Percentiles rank a stretch among this genome's conserved stretches.
phyloP scores from a whole-genome alignment of 2,888 invertebrate species.

The Phortica magna region DNA sequence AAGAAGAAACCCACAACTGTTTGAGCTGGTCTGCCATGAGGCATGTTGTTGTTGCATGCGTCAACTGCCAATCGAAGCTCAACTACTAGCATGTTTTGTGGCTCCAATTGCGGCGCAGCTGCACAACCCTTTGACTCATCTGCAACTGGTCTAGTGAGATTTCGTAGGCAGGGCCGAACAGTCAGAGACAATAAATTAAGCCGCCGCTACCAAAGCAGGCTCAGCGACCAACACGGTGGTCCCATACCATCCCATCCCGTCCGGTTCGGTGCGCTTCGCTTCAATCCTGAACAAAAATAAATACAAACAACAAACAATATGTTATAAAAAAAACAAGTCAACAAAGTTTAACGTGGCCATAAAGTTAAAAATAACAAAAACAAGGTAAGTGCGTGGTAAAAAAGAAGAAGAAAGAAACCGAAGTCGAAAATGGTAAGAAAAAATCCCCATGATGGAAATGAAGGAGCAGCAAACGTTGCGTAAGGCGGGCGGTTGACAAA shows the following conservation, averaged over 20 bases:
- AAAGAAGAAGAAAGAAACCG: background rate
- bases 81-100: too few species aligned
- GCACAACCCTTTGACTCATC: slow-evolving; percentile 13
- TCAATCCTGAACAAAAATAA: background rate
- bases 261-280: background rate
- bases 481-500: too few species aligned
- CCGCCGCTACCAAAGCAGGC: slow-evolving; percentile 14
- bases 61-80: too few species aligned
- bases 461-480: background rate
- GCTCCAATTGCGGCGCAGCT: background rate
- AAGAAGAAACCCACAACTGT: too few species aligned
- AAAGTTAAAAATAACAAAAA: slow-evolving; percentile 46
- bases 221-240: slow-evolving; percentile 20
- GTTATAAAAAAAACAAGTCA: slow-evolving; percentile 57
- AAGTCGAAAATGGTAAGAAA: background rate
- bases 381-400: background rate
- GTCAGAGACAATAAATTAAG: slow-evolving; percentile 27
- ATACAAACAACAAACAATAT: background rate
- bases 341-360: slow-evolving; percentile 68
- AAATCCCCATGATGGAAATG: background rate
- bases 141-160: slow-evolving; percentile 1
- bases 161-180: background rate
- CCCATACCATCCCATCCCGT: background rate
- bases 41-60: too few species aligned
- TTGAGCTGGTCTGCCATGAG: too few species aligned